Conservation (phyloP, 2,888 invertebrate species). For the Stramonita haemastoma region DNA sequence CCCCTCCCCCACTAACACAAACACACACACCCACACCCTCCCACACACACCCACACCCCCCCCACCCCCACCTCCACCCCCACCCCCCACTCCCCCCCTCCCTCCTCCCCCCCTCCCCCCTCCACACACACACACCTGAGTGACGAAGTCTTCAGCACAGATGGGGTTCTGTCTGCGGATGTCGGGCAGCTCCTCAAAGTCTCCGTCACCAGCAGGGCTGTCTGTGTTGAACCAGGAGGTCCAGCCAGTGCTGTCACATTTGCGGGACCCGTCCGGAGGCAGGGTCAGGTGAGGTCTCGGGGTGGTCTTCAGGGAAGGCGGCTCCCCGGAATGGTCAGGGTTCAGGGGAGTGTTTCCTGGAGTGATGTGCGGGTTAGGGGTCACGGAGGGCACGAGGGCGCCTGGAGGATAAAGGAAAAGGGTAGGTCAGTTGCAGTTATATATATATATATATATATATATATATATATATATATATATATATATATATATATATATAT, state of each 20-base stretch:
- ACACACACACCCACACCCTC: not conserved
- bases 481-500: too few relatives aligned
- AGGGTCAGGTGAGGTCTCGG: not conserved
- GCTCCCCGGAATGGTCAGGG: not conserved
- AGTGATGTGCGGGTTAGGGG: not conserved
- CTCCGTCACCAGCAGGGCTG: conserved; percentile 54
- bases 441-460: too few relatives aligned
- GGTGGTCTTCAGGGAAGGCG: not conserved
- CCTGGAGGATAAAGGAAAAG: not conserved
- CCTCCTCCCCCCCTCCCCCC: not conserved
- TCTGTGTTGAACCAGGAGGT: conserved; percentile 85
- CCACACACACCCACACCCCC: not conserved
- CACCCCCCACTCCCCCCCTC: not conserved
- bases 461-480: too few relatives aligned
- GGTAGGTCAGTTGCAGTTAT: not conserved
- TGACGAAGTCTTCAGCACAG: conserved; percentile 33
- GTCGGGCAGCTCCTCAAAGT: conserved; percentile 55
- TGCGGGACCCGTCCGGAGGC: not conserved
- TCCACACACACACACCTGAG: not conserved
- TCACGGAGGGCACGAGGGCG: not conserved
- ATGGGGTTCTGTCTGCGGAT: conserved; percentile 28
- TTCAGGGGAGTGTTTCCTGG: not conserved
- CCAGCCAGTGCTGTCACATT: conserved; percentile 82
- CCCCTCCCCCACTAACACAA: not conserved
- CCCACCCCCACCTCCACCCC: not conserved